phyloP scores from a whole-genome alignment of 2,797 vertebrate genomes.

The Intellagama lesueurii region DNA sequence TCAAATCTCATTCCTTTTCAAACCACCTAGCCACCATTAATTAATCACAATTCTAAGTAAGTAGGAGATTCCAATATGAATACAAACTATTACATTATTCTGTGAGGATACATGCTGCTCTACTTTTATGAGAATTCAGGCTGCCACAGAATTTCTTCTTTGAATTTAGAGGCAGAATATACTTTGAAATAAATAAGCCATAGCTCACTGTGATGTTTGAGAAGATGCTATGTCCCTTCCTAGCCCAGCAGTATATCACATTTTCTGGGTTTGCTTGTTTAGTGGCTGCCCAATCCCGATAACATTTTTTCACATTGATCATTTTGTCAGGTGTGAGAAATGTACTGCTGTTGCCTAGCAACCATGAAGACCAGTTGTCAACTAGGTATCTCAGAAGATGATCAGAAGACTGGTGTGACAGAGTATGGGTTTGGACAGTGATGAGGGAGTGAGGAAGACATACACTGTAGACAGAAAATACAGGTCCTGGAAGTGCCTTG shows the following conservation, averaged over 20 bases:
- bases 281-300: not conserved
- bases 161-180: conserved; percentile 13
- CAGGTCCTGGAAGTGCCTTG: not conserved
- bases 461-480: not conserved
- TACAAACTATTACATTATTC: conserved; percentile 11
- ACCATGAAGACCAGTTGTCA: not conserved
- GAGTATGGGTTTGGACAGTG: not conserved
- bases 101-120: not conserved
- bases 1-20: conserved; percentile 19
- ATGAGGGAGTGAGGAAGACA: not conserved
- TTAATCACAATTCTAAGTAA: conserved; percentile 29
- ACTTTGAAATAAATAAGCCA: not conserved
- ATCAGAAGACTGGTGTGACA: not conserved
- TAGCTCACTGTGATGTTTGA: not conserved
- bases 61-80: not conserved
- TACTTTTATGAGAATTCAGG: not conserved
- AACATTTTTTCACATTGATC: not conserved
- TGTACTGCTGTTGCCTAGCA: not conserved
- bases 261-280: not conserved
- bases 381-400: not conserved
- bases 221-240: not conserved
- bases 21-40: conserved; percentile 16
- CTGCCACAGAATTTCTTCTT: not conserved
- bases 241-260: not conserved
- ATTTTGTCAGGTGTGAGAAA: not conserved